Base-by-base conservation (phyloP, 35 echinoderm and acorn worm species). In the Apostichopus japonicus region DNA sequence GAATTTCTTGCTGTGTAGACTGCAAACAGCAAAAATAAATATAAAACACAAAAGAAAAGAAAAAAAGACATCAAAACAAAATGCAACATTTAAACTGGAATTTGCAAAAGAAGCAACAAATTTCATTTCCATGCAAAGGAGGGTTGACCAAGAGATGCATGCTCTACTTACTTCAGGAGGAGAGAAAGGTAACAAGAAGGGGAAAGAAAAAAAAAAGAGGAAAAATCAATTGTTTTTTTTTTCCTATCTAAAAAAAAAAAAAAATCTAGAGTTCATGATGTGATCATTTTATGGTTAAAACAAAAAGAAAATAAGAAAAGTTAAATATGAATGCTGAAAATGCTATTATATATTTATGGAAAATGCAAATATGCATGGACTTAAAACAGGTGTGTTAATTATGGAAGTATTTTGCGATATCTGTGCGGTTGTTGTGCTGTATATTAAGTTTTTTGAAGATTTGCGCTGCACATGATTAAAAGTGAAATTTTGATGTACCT, bases 151-250 rank as follows among this genome's bases (percentile, higher is more conserved):
- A 21, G 56, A 84, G 56, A 84, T 5, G 53, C 56, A 6, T 58
- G n/a, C 81, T 57, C 56, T 84, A 84, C 81, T 84, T 84, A 84
- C 81, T 84, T 84, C 81, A 84, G 53, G 81, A 57, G 81, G 81
- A 84, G 17, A 21, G 15, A 24, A 57, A 23, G 81, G 24, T 57
- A 56, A 57, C 19, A 24, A 84, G 55, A 58, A 83, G n/a, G 11
- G 79, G n/a, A 83, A 83, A 83, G 24, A 15, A 84, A 80, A 84
- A 75, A 75, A 75, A 75, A 75, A 75, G 6, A 21, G 17, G 21
- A 75, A 75, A 75, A 75, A 75, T 44, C 33, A 67, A 15, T 67
- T 15, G 63, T 15, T 67, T 8, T 11, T 67, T 4, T 67, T 15
- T 67, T 10, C 63, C 2, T 10, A 0, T 67, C 63, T 67, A 67